Evolutionary conservation across 2,797 vertebrate genomes (phyloP).

Genomic region (Argentina silus): DNA sequence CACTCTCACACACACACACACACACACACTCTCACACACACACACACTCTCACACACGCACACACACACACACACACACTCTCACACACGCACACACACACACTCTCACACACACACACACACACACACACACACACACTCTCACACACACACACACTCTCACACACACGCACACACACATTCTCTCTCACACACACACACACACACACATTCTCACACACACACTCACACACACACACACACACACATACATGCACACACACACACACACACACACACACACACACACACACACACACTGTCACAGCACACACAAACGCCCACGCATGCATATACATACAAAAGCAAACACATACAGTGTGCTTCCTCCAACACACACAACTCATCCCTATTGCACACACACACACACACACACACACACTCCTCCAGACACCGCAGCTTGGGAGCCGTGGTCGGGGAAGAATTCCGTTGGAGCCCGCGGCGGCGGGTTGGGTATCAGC

Average conservation of each 20-base stretch:
- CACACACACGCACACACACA: neutral
- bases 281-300: conserved; percentile 3
- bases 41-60: neutral
- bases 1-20: conserved; percentile 5
- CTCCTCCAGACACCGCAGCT: conserved; percentile 56
- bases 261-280: conserved; percentile 8
- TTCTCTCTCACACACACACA: conserved; percentile 18
- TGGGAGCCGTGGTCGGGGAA: conserved; percentile 52
- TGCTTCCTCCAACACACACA: conserved; percentile 24
- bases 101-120: conserved; percentile 10
- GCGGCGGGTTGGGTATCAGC: conserved; percentile 53
- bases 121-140: neutral
- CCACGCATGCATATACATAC: conserved; percentile 14
- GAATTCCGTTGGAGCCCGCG: conserved; percentile 38
- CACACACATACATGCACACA: neutral
- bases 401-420: conserved; percentile 28
- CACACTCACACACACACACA: neutral
- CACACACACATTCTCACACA: neutral
- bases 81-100: neutral
- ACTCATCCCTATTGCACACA: conserved; percentile 11
- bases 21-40: conserved; percentile 5
- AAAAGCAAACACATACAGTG: conserved; percentile 7
- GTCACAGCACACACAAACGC: too few species aligned
- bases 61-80: neutral
- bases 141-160: neutral